Percentiles rank a stretch among this genome's conserved stretches.
phyloP scores from a whole-genome alignment of 2,113 vertebrate species.

The Aspiorhynchus laticeps region DNA sequence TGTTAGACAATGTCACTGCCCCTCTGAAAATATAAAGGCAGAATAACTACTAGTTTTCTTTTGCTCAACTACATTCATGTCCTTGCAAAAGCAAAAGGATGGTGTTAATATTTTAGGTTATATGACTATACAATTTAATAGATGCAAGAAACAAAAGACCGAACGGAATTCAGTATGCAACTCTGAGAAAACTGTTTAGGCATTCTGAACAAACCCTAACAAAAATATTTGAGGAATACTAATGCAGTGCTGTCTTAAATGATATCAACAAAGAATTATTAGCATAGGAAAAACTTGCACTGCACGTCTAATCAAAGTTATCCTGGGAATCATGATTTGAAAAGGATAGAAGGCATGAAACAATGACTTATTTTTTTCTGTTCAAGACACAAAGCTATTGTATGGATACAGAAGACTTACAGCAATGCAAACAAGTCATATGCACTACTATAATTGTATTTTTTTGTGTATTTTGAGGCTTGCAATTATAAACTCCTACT shows the following conservation, averaged over 20 bases:
- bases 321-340: background rate
- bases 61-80: background rate
- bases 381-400: background rate
- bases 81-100: background rate
- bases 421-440: background rate
- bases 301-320: background rate
- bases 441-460: background rate
- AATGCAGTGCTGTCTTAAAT: background rate
- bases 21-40: constrained; percentile 68
- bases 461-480: background rate
- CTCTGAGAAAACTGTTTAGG: background rate
- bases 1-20: constrained; percentile 75
- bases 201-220: background rate
- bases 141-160: background rate
- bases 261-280: background rate
- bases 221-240: background rate
- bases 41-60: background rate
- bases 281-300: background rate
- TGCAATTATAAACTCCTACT: background rate
- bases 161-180: background rate
- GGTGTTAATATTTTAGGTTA: background rate
- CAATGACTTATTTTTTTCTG: background rate
- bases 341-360: background rate
- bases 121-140: background rate
- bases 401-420: background rate